These are phyloP conservation scores for Heliconius sara DNA, from an alignment of 2,888 invertebrate genomes.

Conservation along the genomic window DNA sequence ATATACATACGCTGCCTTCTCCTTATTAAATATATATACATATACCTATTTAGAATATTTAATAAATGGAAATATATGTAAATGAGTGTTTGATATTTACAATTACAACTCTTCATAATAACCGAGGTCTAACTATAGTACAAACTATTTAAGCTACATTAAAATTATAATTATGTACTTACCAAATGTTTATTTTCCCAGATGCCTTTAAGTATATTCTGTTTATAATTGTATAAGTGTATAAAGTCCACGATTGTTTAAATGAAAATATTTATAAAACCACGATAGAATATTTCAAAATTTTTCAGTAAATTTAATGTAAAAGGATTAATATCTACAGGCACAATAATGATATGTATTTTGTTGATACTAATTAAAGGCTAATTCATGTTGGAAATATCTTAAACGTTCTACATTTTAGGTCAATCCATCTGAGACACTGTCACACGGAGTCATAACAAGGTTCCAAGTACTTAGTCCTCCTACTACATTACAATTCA, in stretches of 20 bases:
- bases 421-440: slow-evolving; percentile 35
- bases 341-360: slow-evolving; percentile 82
- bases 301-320: slow-evolving; percentile 41
- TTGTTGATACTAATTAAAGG: slow-evolving; percentile 62
- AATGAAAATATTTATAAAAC: slow-evolving; percentile 52
- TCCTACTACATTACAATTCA: slow-evolving; percentile 34
- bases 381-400: slow-evolving; percentile 53
- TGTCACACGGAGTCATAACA: slow-evolving; percentile 23
- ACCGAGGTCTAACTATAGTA: not conserved
- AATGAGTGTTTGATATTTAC: too few relatives aligned
- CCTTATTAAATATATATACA: too few relatives aligned
- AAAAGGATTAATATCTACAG: slow-evolving; percentile 64
- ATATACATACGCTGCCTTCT: too few relatives aligned
- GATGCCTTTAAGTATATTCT: not conserved
- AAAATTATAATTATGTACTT: slow-evolving; percentile 36
- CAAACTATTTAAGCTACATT: not conserved
- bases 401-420: slow-evolving; percentile 45
- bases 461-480: slow-evolving; percentile 20
- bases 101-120: not conserved
- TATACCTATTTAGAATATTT: too few relatives aligned
- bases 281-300: slow-evolving; percentile 41
- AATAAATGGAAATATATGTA: too few relatives aligned
- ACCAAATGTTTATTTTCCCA: slow-evolving; percentile 45
- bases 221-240: slow-evolving; percentile 39
- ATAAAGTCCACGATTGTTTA: slow-evolving; percentile 34